Conservation (phyloP, 2,113 vertebrate genomes). For the Cinclus cinclus region DNA sequence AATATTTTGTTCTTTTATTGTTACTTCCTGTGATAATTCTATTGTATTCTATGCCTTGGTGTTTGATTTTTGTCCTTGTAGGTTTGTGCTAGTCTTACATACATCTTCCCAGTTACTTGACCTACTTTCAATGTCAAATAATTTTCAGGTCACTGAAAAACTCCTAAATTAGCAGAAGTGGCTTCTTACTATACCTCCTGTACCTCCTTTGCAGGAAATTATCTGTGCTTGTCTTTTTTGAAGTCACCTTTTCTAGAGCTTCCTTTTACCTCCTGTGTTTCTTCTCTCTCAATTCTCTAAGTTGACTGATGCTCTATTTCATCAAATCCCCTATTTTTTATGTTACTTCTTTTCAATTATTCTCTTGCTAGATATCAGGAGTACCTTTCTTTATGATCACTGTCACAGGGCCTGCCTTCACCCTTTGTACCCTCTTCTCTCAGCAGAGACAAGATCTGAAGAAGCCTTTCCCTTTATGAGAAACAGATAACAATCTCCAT, state of each 20-base stretch:
- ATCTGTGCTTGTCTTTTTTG: neutral
- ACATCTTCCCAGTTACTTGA: neutral
- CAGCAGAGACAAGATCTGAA: neutral
- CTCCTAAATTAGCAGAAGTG: neutral
- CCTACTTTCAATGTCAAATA: neutral
- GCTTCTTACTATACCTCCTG: neutral
- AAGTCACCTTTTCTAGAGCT: neutral
- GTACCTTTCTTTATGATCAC: neutral
- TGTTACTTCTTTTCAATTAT: neutral
- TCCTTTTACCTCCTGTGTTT: neutral
- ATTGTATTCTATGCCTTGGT: neutral
- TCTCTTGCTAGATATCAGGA: neutral
- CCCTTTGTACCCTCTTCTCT: neutral
- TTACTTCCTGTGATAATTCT: neutral
- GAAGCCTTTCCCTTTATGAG: neutral
- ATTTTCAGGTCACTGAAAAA: conserved; percentile 27
- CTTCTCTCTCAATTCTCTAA: neutral
- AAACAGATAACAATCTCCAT: neutral
- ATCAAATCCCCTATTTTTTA: neutral
- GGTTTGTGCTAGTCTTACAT: neutral
- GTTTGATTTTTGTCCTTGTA: neutral
- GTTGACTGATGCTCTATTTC: neutral
- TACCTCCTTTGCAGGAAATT: neutral
- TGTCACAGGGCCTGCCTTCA: neutral
- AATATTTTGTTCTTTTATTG: neutral